Conservation (phyloP, 2,888 invertebrate genomes). For the Troides helena region DNA sequence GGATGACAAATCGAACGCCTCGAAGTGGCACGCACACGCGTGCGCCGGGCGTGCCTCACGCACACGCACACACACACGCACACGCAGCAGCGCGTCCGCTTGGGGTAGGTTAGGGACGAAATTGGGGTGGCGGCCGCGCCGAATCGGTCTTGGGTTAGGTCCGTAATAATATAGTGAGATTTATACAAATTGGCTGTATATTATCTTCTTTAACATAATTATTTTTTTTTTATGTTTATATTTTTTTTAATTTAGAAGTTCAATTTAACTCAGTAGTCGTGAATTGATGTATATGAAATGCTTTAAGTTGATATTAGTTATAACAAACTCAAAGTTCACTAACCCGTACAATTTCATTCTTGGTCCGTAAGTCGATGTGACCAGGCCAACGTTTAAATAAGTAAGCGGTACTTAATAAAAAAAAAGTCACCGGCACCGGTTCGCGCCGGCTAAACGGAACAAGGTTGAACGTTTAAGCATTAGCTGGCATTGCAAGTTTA, state of each 20-base stretch:
- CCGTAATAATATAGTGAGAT: slow-evolving; percentile 57
- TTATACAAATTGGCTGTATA: slow-evolving; percentile 42
- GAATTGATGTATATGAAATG: no score
- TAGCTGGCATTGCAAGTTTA: slow-evolving; percentile 53
- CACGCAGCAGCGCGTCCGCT: slow-evolving; percentile 38
- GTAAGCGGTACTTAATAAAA: slow-evolving; percentile 61
- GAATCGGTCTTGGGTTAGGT: slow-evolving; percentile 64
- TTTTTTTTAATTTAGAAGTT: no score
- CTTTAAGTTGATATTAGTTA: slow-evolving; percentile 15
- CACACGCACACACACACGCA: slow-evolving; percentile 27
- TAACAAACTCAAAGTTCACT: slow-evolving; percentile 44
- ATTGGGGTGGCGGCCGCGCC: slow-evolving; percentile 69
- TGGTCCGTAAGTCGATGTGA: slow-evolving; percentile 60
- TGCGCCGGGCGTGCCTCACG: slow-evolving; percentile 29
- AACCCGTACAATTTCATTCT: slow-evolving; percentile 50
- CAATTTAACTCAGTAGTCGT: no score
- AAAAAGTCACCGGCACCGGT: slow-evolving; percentile 50
- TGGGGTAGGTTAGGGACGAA: slow-evolving; percentile 75
- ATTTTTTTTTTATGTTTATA: no score
- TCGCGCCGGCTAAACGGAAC: slow-evolving; percentile 56
- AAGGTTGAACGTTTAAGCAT: slow-evolving; percentile 52
- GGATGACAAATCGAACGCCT: slow-evolving; percentile 45
- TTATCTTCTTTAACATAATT: no score
- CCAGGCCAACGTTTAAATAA: slow-evolving; percentile 52
- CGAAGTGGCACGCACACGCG: slow-evolving; percentile 40